Percentiles rank a stretch among this genome's conserved stretches.
Evolutionary conservation across 2,888 invertebrate genomes (phyloP).

Genomic region (Macrophya alboannulata): DNA sequence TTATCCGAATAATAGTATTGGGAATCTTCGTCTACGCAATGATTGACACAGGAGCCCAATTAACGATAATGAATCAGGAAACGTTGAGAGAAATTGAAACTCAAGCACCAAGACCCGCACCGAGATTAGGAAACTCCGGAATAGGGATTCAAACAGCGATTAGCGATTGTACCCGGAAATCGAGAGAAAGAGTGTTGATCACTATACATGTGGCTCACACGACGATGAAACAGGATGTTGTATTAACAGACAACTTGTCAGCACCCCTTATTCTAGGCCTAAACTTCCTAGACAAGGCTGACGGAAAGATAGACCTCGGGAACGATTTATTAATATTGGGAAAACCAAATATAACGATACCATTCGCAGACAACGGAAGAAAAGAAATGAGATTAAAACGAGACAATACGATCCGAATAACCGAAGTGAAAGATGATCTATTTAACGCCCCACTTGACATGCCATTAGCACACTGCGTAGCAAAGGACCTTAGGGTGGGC

Average conservation of each 20-base stretch:
- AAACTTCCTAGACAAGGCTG: too few species aligned
- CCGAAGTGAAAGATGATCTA: slow-evolving; percentile 69
- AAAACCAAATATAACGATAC: too few species aligned
- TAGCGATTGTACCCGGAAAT: background rate
- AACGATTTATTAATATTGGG: too few species aligned
- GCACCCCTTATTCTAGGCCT: background rate
- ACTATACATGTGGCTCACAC: background rate
- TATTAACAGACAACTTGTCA: background rate
- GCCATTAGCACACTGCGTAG: slow-evolving; percentile 21
- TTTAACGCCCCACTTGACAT: background rate
- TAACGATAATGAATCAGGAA: background rate
- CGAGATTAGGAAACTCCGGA: background rate
- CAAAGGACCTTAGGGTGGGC: slow-evolving; percentile 20
- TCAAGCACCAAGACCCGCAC: background rate
- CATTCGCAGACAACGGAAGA: background rate
- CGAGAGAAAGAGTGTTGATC: background rate
- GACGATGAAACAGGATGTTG: background rate
- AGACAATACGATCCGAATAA: slow-evolving; percentile 52
- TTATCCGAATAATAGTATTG: background rate
- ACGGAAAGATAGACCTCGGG: too few species aligned
- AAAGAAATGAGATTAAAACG: background rate
- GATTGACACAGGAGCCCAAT: background rate
- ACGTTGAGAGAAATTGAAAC: background rate
- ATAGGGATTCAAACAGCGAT: background rate
- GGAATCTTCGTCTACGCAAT: background rate